Conservation (phyloP, 1,140 invertebrate species). For the Aplysia californica region DNA sequence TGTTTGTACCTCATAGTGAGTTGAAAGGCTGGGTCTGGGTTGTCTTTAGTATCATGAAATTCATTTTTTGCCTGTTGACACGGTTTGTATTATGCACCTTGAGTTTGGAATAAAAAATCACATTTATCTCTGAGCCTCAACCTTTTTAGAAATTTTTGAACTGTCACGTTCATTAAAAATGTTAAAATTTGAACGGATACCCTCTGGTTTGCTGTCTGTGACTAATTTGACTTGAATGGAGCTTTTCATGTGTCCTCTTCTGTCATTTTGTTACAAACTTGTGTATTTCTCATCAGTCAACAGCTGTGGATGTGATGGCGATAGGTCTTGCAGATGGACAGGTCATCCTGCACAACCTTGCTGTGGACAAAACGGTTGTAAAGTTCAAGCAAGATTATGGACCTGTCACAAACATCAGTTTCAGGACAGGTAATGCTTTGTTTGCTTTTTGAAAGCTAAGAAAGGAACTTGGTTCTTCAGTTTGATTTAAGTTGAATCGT, state of each 20-base stretch:
- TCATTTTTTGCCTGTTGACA: neutral
- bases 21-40: too few relatives aligned
- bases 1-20: too few relatives aligned
- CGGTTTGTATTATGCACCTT: neutral
- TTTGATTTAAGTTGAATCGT: too few relatives aligned
- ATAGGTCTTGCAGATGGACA: constrained; percentile 85
- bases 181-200: too few relatives aligned
- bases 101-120: neutral
- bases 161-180: too few relatives aligned
- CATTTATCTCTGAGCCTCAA: neutral
- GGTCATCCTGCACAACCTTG: constrained; percentile 90
- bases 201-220: neutral
- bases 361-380: constrained; percentile 86
- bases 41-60: too few relatives aligned
- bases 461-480: too few relatives aligned
- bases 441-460: too few relatives aligned
- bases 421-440: constrained; percentile 80
- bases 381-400: constrained; percentile 94
- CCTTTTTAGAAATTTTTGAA: neutral
- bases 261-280: too few relatives aligned
- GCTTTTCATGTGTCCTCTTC: constrained; percentile 29
- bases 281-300: too few relatives aligned
- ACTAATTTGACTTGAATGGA: neutral
- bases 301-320: constrained; percentile 90
- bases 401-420: constrained; percentile 84